Conservation (phyloP, 2,888 invertebrate species). For the Eilema caniola region DNA sequence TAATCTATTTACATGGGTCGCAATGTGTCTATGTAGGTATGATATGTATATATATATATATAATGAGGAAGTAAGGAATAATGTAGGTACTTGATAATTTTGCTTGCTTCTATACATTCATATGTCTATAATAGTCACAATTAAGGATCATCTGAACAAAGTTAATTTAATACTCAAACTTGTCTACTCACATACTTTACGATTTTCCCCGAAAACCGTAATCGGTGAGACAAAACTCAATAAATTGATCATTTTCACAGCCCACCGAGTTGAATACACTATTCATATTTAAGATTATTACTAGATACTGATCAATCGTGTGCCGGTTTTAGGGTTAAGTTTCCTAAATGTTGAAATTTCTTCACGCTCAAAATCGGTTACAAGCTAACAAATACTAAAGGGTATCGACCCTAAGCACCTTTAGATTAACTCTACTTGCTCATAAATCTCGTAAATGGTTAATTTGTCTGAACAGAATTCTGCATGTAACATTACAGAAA, state of each 20-base stretch:
- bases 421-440: constrained; percentile 1
- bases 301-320: constrained; percentile 44
- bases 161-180: neutral
- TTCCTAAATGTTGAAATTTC: constrained; percentile 7
- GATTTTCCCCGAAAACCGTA: constrained; percentile 47
- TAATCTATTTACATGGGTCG: too few species aligned
- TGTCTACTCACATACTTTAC: neutral
- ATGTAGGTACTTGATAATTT: too few species aligned
- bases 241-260: constrained; percentile 70
- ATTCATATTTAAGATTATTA: constrained; percentile 50
- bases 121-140: too few species aligned
- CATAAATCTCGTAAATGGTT: constrained; percentile 10
- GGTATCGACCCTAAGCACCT: constrained; percentile 12
- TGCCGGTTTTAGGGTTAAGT: constrained; percentile 1
- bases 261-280: constrained; percentile 63
- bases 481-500: constrained; percentile 2
- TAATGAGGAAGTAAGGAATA: too few species aligned
- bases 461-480: constrained; percentile 8
- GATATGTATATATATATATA: too few species aligned
- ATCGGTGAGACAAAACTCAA: constrained; percentile 56
- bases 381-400: constrained; percentile 3
- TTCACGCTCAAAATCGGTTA: constrained; percentile 19
- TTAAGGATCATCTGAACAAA: too few species aligned
- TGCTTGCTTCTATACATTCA: too few species aligned
- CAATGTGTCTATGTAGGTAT: too few species aligned